A percentile compares a stretch with the other conserved stretches of the same genome.
Evolutionary conservation across 2,797 vertebrate species (phyloP).

Genomic region (Leuciscus waleckii): DNA sequence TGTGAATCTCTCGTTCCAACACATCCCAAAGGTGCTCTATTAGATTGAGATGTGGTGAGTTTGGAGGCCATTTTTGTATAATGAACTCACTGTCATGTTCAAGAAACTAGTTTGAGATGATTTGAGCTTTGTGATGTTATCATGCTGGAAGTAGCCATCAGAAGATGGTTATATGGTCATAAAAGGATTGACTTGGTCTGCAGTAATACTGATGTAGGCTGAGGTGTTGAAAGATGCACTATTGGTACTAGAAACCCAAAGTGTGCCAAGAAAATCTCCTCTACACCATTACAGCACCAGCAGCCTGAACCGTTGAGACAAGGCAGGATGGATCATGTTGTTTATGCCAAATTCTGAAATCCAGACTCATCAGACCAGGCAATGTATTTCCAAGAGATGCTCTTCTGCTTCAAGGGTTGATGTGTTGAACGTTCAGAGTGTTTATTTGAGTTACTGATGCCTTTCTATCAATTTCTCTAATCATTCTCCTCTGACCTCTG

Average conservation of each 20-base stretch:
- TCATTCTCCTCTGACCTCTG: slow-evolving; percentile 50
- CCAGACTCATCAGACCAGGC: too few relatives aligned
- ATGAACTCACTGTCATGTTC: not conserved
- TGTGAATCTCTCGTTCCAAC: slow-evolving; percentile 51
- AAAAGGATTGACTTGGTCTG: not conserved
- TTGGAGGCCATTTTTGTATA: slow-evolving; percentile 18
- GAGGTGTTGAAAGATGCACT: too few relatives aligned
- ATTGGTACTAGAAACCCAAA: too few relatives aligned
- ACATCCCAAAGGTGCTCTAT: not conserved
- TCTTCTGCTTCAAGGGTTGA: too few relatives aligned
- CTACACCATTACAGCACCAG: too few relatives aligned
- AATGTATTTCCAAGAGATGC: too few relatives aligned
- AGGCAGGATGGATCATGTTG: too few relatives aligned
- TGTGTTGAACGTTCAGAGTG: too few relatives aligned
- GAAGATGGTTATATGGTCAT: slow-evolving; percentile 32
- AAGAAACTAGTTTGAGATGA: slow-evolving; percentile 63
- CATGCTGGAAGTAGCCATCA: slow-evolving; percentile 55
- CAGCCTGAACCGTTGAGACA: too few relatives aligned
- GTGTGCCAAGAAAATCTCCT: too few relatives aligned
- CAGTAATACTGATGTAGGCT: not conserved
- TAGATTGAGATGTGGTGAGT: not conserved
- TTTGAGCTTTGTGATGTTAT: not conserved
- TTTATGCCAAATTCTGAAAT: too few relatives aligned
- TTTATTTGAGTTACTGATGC: not conserved
- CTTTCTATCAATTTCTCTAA: not conserved